Evolutionary conservation across 2,888 invertebrate species (phyloP).

Genomic region (Temnothorax rugatulus): DNA sequence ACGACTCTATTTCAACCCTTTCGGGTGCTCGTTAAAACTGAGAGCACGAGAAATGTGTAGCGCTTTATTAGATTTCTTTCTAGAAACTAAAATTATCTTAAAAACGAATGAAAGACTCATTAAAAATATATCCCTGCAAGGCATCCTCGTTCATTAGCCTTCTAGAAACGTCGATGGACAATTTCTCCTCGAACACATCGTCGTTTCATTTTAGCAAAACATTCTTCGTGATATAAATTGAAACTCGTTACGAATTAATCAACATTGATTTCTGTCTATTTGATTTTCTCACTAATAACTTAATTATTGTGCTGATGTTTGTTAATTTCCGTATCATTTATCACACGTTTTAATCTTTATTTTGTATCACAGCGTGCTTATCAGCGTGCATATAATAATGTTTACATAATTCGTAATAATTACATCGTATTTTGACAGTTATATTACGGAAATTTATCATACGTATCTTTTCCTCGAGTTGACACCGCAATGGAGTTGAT

Average conservation of each 20-base stretch:
- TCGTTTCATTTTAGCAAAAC: background rate
- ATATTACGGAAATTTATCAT: background rate
- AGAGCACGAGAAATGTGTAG: background rate
- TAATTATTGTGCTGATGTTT: background rate
- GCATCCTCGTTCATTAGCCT: background rate
- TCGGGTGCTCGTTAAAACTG: background rate
- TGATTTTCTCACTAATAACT: background rate
- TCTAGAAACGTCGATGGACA: constrained; percentile 4
- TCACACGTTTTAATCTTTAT: background rate
- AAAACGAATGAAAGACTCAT: background rate
- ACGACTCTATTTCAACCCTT: background rate
- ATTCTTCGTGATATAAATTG: background rate
- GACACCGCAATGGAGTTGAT: background rate
- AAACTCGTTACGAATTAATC: background rate
- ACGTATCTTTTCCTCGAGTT: background rate
- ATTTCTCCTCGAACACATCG: background rate
- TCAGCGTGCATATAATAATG: background rate
- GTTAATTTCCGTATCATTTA: background rate
- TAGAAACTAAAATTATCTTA: background rate
- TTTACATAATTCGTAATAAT: background rate
- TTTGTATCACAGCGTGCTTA: background rate
- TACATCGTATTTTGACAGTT: background rate
- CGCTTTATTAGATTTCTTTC: background rate
- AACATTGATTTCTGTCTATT: background rate
- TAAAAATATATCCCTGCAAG: background rate